phyloP scores from a whole-genome alignment of 2,888 invertebrate species.

The Teinopalpus imperialis region DNA sequence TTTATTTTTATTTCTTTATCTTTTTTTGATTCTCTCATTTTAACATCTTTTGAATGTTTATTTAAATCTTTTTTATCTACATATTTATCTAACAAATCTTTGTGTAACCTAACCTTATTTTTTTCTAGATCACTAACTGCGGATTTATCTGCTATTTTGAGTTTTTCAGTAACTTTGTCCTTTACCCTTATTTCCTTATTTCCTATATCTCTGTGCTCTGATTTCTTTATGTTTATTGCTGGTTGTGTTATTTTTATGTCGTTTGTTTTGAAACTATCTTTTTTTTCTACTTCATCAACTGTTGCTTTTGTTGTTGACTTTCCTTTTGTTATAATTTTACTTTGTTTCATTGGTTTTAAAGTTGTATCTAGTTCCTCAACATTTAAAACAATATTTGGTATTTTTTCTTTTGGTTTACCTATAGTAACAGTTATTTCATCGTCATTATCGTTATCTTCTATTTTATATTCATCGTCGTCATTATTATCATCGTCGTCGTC shows the following conservation, averaged over 20 bases:
- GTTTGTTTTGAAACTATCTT: slow-evolving; percentile 11
- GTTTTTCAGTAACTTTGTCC: slow-evolving; percentile 3
- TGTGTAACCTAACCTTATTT: not conserved
- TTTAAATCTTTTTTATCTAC: not conserved
- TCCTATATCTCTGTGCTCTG: slow-evolving; percentile 4
- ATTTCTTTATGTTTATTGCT: slow-evolving; percentile 1
- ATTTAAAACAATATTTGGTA: slow-evolving; percentile 26
- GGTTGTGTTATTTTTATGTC: slow-evolving; percentile 23
- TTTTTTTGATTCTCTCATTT: slow-evolving; percentile 20
- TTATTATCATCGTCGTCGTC: slow-evolving; percentile 32
- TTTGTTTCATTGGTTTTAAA: slow-evolving; percentile 21
- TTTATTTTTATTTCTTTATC: slow-evolving; percentile 37
- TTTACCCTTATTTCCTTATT: slow-evolving; percentile 21
- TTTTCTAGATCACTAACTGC: not conserved
- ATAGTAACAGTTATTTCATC: slow-evolving; percentile 31
- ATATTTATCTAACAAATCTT: not conserved
- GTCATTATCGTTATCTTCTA: slow-evolving; percentile 31
- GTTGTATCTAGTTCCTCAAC: slow-evolving; percentile 23
- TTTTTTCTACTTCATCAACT: slow-evolving; percentile 17
- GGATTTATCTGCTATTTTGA: slow-evolving; percentile 26
- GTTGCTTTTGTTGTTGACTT: slow-evolving; percentile 20
- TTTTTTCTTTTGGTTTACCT: slow-evolving; percentile 29
- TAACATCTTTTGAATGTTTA: slow-evolving; percentile 16
- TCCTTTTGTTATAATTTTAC: slow-evolving; percentile 19
- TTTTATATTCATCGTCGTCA: slow-evolving; percentile 30